A percentile compares a stretch with the other conserved stretches of the same genome.
phyloP scores from a whole-genome alignment of 1,140 invertebrate genomes.

The Homalodisca vitripennis region DNA sequence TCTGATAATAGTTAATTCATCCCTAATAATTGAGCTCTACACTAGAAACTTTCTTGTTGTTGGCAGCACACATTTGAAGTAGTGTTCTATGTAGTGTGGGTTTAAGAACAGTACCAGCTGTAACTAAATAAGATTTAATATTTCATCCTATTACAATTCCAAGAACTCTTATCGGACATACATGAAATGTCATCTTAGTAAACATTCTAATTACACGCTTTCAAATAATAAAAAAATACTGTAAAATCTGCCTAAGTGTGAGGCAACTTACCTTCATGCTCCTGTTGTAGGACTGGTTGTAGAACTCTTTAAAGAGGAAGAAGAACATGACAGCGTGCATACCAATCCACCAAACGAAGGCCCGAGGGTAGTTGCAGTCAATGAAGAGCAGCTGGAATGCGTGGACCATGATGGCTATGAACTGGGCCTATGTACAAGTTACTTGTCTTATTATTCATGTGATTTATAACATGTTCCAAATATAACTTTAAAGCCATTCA shows the following conservation, averaged over 20 bases:
- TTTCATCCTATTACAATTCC: neutral
- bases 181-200: neutral
- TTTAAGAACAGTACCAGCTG: neutral
- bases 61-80: too few relatives aligned
- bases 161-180: neutral
- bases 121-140: neutral
- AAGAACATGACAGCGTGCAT: slow-evolving; percentile 76
- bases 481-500: too few relatives aligned
- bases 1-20: too few relatives aligned
- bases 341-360: slow-evolving; percentile 69
- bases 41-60: too few relatives aligned
- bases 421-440: slow-evolving; percentile 75
- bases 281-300: slow-evolving; percentile 62
- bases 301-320: slow-evolving; percentile 76
- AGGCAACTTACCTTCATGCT: slow-evolving; percentile 34
- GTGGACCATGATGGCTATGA: slow-evolving; percentile 75
- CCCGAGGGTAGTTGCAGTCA: slow-evolving; percentile 80
- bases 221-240: neutral
- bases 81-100: too few relatives aligned
- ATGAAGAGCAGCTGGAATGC: slow-evolving; percentile 82
- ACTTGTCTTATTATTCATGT: too few relatives aligned
- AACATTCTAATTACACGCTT: neutral
- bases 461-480: too few relatives aligned
- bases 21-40: too few relatives aligned
- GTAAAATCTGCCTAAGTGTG: neutral